Evolutionary conservation across 1,140 invertebrate genomes (phyloP), one percentile per base, ranked within the genome.

Genomic region (Coboldia fuscipes): DNA sequence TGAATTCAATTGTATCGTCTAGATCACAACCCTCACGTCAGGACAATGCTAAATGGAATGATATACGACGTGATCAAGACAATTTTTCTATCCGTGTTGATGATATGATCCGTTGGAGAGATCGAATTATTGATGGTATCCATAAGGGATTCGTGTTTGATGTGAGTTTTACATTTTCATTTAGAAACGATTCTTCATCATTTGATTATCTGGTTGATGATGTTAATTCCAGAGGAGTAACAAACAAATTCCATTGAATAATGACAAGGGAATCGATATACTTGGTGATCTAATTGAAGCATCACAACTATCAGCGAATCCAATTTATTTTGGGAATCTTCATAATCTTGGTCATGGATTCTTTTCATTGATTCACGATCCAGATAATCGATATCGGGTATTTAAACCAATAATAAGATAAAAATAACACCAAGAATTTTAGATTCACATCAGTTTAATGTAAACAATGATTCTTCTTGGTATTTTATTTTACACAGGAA

Each of bases 211-310:
- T n/a, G n/a, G n/a, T n/a, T n/a, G n/a, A n/a, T n/a, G n/a, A n/a
- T n/a, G n/a, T n/a, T n/a, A n/a, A n/a, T n/a, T n/a, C n/a, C n/a
- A n/a, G n/a, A n/a, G n/a, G 6, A 60, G 58, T 16, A 68, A 66
- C 3, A 51, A 62, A 7, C 54, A 53, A 2, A 46, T 72, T 7
- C 43, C 48, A 0, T 43, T 81, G 17, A 68, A 65, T 29, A 75
- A 80, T 43, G 52, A 56, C 3, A 65, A 60, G 1, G 82, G 81
- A 5, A 83, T 85, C 34, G 75, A 88, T 42, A 58, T 75, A 19
- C 54, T 88, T 3, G 81, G 80, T 5, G 79, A 85, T 45, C 66
- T 85, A 36, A 61, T 86, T 39, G 82, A 86, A 51, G 61, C 70
- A 0, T 73, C 70, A 10, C 66, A 68, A 24, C 49, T 82, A 7